A percentile compares a stretch with the other conserved stretches of the same genome.
Evolutionary conservation across 2,797 vertebrate genomes (phyloP).

Genomic region (Spea hammondii): DNA sequence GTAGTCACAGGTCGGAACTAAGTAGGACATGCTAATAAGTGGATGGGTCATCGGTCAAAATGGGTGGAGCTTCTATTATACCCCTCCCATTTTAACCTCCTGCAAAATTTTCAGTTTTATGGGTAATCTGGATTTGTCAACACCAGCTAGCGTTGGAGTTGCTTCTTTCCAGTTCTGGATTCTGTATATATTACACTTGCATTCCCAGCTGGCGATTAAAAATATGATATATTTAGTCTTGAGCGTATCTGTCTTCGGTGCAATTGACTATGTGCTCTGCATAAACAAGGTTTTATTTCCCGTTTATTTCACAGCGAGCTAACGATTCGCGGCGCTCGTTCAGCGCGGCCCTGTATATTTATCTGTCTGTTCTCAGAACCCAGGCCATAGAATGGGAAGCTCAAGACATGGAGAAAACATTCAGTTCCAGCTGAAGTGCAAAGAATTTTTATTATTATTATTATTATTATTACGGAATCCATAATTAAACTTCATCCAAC

Average conservation of each 20-base stretch:
- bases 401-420: slow-evolving; percentile 7
- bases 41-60: too few relatives aligned
- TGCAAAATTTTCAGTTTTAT: slow-evolving; percentile 11
- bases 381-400: background rate
- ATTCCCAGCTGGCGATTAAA: too few relatives aligned
- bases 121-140: background rate
- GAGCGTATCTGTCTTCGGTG: background rate
- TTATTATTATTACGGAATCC: background rate
- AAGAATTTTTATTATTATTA: background rate
- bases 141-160: background rate
- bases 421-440: slow-evolving; percentile 12
- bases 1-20: too few relatives aligned
- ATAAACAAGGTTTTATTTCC: slow-evolving; percentile 8
- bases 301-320: background rate
- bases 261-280: background rate
- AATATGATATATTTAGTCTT: background rate
- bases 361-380: background rate
- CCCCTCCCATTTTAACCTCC: too few relatives aligned
- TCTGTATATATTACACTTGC: too few relatives aligned
- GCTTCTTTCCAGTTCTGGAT: background rate
- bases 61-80: too few relatives aligned
- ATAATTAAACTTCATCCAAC: slow-evolving; percentile 15
- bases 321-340: background rate
- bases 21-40: too few relatives aligned
- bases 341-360: background rate